Base-by-base conservation (phyloP, 2,797 vertebrate genomes). In the Hippopotamyrus pictus region DNA sequence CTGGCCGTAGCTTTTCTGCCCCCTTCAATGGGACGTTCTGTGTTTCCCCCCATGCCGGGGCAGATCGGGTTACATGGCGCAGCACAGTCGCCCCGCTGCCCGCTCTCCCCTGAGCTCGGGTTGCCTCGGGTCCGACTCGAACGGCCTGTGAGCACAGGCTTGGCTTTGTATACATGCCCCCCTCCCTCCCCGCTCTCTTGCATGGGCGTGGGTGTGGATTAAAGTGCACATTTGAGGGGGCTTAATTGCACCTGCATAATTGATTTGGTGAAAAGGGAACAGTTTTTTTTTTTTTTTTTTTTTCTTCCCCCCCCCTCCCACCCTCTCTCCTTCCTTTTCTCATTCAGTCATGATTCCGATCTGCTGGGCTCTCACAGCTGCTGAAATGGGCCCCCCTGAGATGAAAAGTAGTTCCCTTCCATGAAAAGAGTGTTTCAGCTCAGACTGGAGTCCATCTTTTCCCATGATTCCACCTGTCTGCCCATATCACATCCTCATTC, bases 191-290 rank as follows among this genome's bases (percentile, higher is more conserved):
- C 94, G 95, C 17, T 54, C 95, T 95, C 95, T 94, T 93, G 62
- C 0, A 92, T 93, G 95, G 95, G 94, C 50, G 95, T 95, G 95
- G 95, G 95, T 90, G 89, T 93, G 93, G 94, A 95, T 96, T 96
- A 96, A 95, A 96, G 94, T 91, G 91, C 48, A 2, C 93, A 96
- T 95, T 95, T 95, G 94, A 94, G 93, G 93, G 93, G 88, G 94
- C 95, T 94, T 96, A 95, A 96, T 95, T 95, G 94, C 94, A 93
- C 93, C 94, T 94, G 91, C 93, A 94, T 96, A 95, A 95, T 95
- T 95, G 94, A 92, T 92, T 94, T 95, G 93, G 93, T 94, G 93
- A 96, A 95, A 95, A 94, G 93, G 91, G 93, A 88, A 92, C 92
- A 90, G 90, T 93, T 90, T 90, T 90, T 92, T 37, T 53, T 85